Conservation (phyloP, 2,888 invertebrate genomes). For the Hypena proboscidalis region DNA sequence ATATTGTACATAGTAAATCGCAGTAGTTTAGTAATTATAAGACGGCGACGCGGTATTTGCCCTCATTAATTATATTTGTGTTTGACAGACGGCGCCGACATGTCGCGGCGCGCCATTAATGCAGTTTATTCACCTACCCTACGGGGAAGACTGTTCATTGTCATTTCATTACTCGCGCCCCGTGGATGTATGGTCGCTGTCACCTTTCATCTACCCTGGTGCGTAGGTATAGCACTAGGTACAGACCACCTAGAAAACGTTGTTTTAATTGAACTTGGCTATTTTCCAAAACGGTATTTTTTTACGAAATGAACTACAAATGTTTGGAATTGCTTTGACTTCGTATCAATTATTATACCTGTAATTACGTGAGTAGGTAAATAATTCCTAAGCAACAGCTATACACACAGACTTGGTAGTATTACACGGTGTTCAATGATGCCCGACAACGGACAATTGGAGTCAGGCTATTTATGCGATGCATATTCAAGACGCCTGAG, state of each 20-base stretch:
- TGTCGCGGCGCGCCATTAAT: constrained; percentile 61
- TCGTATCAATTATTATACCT: too few relatives aligned
- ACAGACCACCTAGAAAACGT: background rate
- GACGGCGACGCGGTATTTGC: background rate
- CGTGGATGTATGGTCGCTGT: constrained; percentile 10
- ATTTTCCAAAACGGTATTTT: too few relatives aligned
- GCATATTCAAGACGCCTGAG: too few relatives aligned
- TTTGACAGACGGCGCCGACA: constrained; percentile 51
- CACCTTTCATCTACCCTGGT: constrained; percentile 24
- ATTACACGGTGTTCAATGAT: too few relatives aligned
- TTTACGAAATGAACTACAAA: too few relatives aligned
- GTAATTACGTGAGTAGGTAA: constrained; percentile 1
- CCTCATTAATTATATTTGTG: constrained; percentile 11
- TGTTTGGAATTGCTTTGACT: too few relatives aligned
- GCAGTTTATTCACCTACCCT: constrained; percentile 68
- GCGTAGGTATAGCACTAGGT: constrained; percentile 18
- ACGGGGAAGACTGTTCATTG: constrained; percentile 40
- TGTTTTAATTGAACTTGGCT: too few relatives aligned
- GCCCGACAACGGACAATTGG: too few relatives aligned
- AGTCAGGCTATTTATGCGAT: too few relatives aligned
- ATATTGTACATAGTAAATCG: too few relatives aligned
- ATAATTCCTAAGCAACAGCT: background rate
- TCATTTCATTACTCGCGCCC: constrained; percentile 39
- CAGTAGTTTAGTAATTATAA: background rate
- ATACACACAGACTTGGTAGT: background rate